phyloP scores from a whole-genome alignment of 2,797 vertebrate species.

The Platyrinchus mystaceus region DNA sequence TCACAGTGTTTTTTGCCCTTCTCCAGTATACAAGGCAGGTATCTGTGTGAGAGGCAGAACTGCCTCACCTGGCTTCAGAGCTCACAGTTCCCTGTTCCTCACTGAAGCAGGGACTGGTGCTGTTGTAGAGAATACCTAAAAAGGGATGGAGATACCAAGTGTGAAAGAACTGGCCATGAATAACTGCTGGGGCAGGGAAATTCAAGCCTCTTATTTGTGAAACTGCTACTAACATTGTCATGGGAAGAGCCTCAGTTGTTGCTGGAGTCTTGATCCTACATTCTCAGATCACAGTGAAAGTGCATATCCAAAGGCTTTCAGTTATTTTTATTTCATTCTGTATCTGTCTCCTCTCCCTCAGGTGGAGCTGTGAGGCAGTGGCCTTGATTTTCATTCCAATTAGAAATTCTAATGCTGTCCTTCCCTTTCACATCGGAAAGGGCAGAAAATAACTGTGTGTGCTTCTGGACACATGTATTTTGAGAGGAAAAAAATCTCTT shows the following conservation, averaged over 20 bases:
- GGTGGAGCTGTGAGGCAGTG: background rate
- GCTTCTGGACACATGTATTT: rapidly evolving
- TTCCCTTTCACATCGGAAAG: background rate
- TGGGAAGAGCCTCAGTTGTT: background rate
- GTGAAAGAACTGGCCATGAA: background rate
- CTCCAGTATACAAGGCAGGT: background rate
- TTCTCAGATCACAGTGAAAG: background rate
- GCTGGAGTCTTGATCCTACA: background rate
- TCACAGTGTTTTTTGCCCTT: background rate
- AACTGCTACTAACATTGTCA: background rate
- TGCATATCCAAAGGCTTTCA: background rate
- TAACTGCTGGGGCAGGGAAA: background rate
- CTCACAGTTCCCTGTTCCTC: background rate
- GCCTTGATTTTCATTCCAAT: background rate
- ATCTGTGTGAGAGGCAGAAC: background rate
- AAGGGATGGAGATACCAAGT: background rate
- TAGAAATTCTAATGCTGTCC: background rate
- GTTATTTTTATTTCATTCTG: background rate
- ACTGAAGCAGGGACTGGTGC: background rate
- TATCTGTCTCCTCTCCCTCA: background rate
- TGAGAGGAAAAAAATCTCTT: background rate
- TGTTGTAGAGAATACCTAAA: background rate
- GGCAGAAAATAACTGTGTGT: rapidly evolving
- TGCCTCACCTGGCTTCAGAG: background rate
- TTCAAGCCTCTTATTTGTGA: background rate